phyloP scores from a whole-genome alignment of 2,888 invertebrate genomes.

The Melinaea marsaeus region DNA sequence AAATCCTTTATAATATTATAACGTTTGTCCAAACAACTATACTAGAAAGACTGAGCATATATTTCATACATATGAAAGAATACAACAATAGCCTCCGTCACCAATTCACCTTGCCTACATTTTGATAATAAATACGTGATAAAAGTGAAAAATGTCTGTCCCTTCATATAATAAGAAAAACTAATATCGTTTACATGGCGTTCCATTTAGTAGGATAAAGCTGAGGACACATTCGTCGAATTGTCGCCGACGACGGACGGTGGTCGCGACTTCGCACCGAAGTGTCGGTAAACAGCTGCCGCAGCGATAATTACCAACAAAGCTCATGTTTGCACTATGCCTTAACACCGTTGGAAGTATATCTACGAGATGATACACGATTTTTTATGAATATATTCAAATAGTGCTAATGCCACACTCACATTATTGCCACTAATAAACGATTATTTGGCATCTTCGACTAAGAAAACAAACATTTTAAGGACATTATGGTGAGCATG shows the following conservation, averaged over 20 bases:
- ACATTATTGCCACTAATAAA: conserved; percentile 15
- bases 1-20: background rate
- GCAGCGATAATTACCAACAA: conserved; percentile 72
- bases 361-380: conserved; percentile 35
- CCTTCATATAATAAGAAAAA: conserved; percentile 46
- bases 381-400: conserved; percentile 27
- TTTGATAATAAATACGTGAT: conserved; percentile 30
- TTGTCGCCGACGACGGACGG: conserved; percentile 62
- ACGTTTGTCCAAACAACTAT: conserved; percentile 5
- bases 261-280: conserved; percentile 76
- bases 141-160: conserved; percentile 54
- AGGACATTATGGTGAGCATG: conserved; percentile 10
- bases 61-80: background rate
- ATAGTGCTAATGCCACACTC: conserved; percentile 26
- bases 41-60: background rate
- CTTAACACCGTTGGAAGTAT: conserved; percentile 49
- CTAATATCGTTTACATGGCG: conserved; percentile 47
- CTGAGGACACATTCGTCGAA: conserved; percentile 64
- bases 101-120: conserved; percentile 9
- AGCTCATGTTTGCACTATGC: conserved; percentile 60
- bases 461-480: background rate
- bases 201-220: conserved; percentile 42
- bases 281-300: conserved; percentile 71
- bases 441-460: conserved; percentile 5
- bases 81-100: background rate